phyloP scores from a whole-genome alignment of 2,797 vertebrate genomes.

The Morus bassanus region DNA sequence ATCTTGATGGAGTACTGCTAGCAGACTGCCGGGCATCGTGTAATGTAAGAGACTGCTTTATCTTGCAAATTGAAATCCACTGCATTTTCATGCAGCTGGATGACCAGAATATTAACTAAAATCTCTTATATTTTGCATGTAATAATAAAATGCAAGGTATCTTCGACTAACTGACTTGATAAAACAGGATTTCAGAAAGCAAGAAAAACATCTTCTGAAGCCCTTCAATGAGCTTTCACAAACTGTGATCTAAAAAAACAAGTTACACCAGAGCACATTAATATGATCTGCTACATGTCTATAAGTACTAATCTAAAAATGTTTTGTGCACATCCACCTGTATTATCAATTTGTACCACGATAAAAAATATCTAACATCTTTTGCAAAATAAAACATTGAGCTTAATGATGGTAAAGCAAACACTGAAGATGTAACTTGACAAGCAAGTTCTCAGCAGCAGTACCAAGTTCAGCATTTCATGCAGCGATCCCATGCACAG shows the following conservation, averaged over 20 bases:
- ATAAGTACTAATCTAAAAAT: neutral
- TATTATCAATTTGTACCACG: neutral
- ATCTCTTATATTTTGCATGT: neutral
- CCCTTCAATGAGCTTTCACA: neutral
- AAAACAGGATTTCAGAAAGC: neutral
- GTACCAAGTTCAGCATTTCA: neutral
- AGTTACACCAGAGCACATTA: neutral
- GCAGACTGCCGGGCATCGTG: conserved; percentile 18
- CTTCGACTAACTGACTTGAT: conserved; percentile 5
- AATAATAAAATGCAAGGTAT: conserved; percentile 32
- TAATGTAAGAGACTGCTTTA: conserved; percentile 15
- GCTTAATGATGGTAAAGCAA: neutral
- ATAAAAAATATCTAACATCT: neutral
- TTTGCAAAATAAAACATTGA: neutral
- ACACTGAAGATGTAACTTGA: neutral
- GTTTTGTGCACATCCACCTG: neutral
- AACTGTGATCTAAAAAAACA: neutral
- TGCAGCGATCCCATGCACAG: neutral
- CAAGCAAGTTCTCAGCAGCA: neutral
- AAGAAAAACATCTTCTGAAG: conserved; percentile 20
- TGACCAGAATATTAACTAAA: conserved; percentile 50
- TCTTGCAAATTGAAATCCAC: conserved; percentile 38
- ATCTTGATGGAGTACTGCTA: conserved; percentile 47
- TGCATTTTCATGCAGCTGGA: conserved; percentile 48
- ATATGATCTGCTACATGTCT: neutral